A percentile compares a stretch with the other conserved stretches of the same genome.
These are phyloP conservation scores for Ectemnius cavifrons DNA, from an alignment of 2,888 invertebrate genomes.

Conservation along the genomic window DNA sequence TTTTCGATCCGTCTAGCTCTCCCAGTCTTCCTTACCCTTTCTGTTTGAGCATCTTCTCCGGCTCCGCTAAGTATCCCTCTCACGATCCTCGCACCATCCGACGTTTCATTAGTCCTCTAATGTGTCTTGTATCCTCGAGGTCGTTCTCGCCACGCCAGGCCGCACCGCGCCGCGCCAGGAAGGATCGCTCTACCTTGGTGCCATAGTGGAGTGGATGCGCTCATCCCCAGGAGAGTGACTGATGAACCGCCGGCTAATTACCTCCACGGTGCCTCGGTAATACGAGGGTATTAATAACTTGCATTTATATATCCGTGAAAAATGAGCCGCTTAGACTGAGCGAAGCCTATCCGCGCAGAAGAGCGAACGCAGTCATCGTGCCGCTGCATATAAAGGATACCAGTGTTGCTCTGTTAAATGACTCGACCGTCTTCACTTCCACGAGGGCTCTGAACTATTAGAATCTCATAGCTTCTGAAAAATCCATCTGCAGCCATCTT, in stretches of 20 bases:
- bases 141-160: constrained; percentile 41
- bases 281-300: constrained; percentile 74
- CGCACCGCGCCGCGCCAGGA: constrained; percentile 30
- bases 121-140: constrained; percentile 68
- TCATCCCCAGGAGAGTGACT: constrained; percentile 70
- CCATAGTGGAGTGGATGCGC: constrained; percentile 45
- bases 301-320: constrained; percentile 74
- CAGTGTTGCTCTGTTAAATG: neutral
- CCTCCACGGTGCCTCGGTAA: constrained; percentile 72
- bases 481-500: no score
- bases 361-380: neutral
- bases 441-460: neutral
- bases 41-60: neutral
- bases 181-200: constrained; percentile 40
- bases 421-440: neutral
- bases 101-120: constrained; percentile 73
- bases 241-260: constrained; percentile 76
- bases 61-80: constrained; percentile 1
- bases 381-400: neutral
- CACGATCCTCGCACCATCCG: constrained; percentile 37
- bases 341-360: constrained; percentile 19
- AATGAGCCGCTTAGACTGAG: constrained; percentile 67
- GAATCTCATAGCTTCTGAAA: no score
- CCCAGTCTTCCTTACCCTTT: neutral
- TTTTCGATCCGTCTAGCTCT: no score